Conservation (phyloP, 2,888 invertebrate species). For the Ditylenchus weischeri region DNA sequence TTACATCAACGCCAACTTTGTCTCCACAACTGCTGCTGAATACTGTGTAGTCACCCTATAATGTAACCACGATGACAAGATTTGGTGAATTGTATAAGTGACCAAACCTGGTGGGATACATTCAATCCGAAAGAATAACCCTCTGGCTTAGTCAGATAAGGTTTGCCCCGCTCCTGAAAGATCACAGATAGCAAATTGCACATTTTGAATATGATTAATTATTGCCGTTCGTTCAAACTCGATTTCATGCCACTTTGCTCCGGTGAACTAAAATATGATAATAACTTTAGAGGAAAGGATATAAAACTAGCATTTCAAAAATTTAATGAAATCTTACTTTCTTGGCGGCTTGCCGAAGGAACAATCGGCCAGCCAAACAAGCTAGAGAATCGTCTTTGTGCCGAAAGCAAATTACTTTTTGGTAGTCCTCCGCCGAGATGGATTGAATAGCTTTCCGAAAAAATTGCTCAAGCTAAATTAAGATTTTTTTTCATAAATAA, state of each 20-base stretch:
- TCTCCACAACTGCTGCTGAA: constrained; percentile 54
- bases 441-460: constrained; percentile 55
- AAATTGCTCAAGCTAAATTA: constrained; percentile 46
- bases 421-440: constrained; percentile 52
- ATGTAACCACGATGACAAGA: too few species aligned
- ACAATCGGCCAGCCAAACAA: constrained; percentile 51
- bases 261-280: constrained; percentile 42
- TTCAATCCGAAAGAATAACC: constrained; percentile 51
- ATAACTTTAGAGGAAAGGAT: too few species aligned
- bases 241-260: constrained; percentile 48
- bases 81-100: too few species aligned
- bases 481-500: background rate
- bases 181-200: too few species aligned
- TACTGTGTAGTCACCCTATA: constrained; percentile 56
- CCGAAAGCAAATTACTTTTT: constrained; percentile 45
- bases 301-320: too few species aligned
- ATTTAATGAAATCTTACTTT: constrained; percentile 29
- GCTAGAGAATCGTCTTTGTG: constrained; percentile 55
- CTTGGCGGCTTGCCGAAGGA: constrained; percentile 49
- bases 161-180: constrained; percentile 50
- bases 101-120: constrained; percentile 54
- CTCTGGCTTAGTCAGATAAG: constrained; percentile 48
- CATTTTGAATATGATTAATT: too few species aligned
- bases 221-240: constrained; percentile 47
- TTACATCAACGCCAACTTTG: constrained; percentile 57